These are phyloP conservation scores for Chloropsis cyanopogon DNA, from an alignment of 2,113 vertebrate genomes.

Conservation along the genomic window DNA sequence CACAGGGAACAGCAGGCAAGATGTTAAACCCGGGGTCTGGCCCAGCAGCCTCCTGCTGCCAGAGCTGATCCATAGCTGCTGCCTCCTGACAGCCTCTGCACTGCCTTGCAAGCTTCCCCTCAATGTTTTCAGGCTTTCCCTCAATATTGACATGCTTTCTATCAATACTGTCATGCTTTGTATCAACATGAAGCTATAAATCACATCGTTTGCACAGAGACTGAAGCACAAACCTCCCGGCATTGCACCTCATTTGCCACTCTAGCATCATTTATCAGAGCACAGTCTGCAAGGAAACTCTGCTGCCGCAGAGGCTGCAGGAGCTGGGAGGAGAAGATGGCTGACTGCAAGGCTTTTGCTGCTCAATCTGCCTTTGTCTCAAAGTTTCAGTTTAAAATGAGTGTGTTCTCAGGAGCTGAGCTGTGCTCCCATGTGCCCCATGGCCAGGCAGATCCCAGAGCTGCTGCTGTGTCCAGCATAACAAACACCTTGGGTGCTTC, in stretches of 20 bases:
- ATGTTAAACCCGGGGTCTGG: neutral
- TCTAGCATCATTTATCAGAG: neutral
- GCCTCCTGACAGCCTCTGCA: neutral
- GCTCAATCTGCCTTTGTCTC: constrained; percentile 23
- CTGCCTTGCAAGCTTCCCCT: neutral
- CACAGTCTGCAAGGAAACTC: neutral
- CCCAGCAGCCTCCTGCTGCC: neutral
- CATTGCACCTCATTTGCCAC: neutral
- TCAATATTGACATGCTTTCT: neutral
- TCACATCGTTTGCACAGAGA: fast-evolving
- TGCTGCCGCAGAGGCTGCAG: neutral
- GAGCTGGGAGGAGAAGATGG: constrained; percentile 12
- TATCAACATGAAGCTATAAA: neutral
- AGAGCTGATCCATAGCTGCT: neutral
- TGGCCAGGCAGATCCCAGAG: neutral
- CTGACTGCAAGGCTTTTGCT: neutral
- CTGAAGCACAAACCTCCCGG: neutral
- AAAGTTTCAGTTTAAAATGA: neutral
- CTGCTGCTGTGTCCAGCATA: neutral
- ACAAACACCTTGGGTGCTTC: neutral
- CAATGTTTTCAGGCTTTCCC: neutral
- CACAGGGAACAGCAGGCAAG: neutral
- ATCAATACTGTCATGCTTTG: neutral
- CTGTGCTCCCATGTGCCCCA: neutral
- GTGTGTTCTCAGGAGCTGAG: neutral